These are phyloP conservation scores for Colletes gigas DNA, from an alignment of 1,140 invertebrate species.

Conservation along the genomic window DNA sequence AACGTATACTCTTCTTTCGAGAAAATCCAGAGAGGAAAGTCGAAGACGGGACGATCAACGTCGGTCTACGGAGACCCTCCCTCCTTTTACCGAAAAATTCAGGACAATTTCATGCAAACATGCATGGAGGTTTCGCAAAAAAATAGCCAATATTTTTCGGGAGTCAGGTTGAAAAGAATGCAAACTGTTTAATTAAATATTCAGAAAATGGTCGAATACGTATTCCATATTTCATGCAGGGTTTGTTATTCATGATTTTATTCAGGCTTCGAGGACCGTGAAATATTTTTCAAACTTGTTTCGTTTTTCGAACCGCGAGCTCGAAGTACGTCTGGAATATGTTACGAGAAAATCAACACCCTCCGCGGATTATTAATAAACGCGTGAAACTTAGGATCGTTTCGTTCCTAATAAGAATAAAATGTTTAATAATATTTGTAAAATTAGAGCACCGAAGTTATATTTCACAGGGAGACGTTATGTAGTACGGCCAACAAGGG, in stretches of 20 bases:
- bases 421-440: too few relatives aligned
- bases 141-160: background rate
- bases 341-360: too few relatives aligned
- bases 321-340: too few relatives aligned
- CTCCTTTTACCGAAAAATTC: background rate
- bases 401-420: too few relatives aligned
- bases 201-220: background rate
- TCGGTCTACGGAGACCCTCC: background rate
- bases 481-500: too few relatives aligned
- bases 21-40: background rate
- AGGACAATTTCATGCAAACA: background rate
- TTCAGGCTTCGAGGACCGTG: background rate
- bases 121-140: background rate
- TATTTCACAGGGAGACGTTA: too few relatives aligned
- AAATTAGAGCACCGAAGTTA: too few relatives aligned
- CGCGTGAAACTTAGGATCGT: too few relatives aligned
- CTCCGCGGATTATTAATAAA: too few relatives aligned
- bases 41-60: background rate
- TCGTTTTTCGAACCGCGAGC: background rate
- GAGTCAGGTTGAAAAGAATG: background rate
- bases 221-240: background rate
- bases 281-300: background rate
- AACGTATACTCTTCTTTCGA: background rate
- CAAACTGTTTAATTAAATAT: conserved; percentile 8
- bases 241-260: background rate